Conservation (phyloP, 1,140 invertebrate species). For the Gonatopus flavifemur region DNA sequence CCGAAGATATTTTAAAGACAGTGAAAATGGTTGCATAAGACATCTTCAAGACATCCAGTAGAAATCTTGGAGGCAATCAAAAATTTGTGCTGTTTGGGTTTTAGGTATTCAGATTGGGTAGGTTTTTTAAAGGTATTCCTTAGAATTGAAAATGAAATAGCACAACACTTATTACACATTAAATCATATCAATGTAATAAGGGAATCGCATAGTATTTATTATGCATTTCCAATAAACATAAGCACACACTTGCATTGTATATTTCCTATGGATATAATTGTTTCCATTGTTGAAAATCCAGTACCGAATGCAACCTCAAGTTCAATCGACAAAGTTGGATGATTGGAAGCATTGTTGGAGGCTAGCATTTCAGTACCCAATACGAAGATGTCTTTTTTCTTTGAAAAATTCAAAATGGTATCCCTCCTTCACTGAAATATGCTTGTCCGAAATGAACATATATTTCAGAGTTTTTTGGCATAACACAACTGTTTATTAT, state of each 20-base stretch:
- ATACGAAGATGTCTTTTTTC: too few relatives aligned
- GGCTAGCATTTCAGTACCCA: not conserved
- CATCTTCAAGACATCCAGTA: too few relatives aligned
- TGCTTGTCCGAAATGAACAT: not conserved
- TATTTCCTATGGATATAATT: not conserved
- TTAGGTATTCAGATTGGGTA: too few relatives aligned
- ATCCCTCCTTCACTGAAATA: not conserved
- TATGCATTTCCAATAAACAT: not conserved
- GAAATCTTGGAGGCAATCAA: too few relatives aligned
- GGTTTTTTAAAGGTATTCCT: too few relatives aligned
- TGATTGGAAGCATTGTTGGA: not conserved
- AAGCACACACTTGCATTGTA: not conserved
- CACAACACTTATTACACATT: too few relatives aligned
- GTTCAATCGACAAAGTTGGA: too few relatives aligned
- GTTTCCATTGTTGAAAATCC: not conserved
- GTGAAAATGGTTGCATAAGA: too few relatives aligned
- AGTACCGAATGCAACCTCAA: not conserved
- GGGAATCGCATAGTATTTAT: not conserved
- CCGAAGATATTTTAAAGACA: too few relatives aligned
- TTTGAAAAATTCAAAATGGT: not conserved
- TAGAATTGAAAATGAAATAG: too few relatives aligned
- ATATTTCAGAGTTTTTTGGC: constrained; percentile 1
- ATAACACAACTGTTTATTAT: constrained; percentile 4
- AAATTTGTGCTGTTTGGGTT: too few relatives aligned
- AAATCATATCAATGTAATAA: too few relatives aligned